Evolutionary conservation across 2,888 invertebrate genomes (phyloP).

Genomic region (Plagodis pulveraria): DNA sequence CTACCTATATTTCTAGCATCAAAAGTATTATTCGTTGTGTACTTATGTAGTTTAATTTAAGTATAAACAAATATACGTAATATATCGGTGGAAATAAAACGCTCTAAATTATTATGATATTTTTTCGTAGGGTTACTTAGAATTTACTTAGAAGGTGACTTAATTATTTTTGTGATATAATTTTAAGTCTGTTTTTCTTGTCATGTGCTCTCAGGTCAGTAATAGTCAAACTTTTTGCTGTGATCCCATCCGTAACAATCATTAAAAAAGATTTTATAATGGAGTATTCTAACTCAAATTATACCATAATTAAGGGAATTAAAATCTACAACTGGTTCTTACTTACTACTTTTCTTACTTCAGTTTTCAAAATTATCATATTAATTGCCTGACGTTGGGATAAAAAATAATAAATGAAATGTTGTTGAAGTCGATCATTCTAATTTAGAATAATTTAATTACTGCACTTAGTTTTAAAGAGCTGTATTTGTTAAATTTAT

Average conservation of each 20-base stretch:
- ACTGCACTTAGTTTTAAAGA: constrained; percentile 19
- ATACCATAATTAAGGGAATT: no score
- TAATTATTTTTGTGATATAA: constrained; percentile 50
- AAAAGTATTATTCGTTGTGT: constrained; percentile 19
- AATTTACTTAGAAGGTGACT: constrained; percentile 65
- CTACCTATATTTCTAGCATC: background rate
- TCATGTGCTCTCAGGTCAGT: constrained; percentile 16
- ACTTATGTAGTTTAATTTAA: background rate
- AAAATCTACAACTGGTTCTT: no score
- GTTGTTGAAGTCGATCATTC: constrained; percentile 6
- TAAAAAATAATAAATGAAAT: no score
- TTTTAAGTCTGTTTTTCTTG: constrained; percentile 34
- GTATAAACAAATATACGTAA: constrained; percentile 9
- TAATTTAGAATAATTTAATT: constrained; percentile 6
- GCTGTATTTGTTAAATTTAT: constrained; percentile 36
- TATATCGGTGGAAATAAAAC: constrained; percentile 28
- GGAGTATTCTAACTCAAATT: no score
- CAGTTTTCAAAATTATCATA: no score
- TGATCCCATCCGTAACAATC: background rate
- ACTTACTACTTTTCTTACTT: no score
- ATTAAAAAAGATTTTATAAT: no score
- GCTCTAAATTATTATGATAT: constrained; percentile 14
- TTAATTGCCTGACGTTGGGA: no score
- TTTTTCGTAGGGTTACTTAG: constrained; percentile 19
- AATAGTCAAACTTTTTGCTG: constrained; percentile 8